A percentile compares a stretch with the other conserved stretches of the same genome.
Conservation (phyloP, 1,140 invertebrate species). For the Hylaeus volcanicus region DNA sequence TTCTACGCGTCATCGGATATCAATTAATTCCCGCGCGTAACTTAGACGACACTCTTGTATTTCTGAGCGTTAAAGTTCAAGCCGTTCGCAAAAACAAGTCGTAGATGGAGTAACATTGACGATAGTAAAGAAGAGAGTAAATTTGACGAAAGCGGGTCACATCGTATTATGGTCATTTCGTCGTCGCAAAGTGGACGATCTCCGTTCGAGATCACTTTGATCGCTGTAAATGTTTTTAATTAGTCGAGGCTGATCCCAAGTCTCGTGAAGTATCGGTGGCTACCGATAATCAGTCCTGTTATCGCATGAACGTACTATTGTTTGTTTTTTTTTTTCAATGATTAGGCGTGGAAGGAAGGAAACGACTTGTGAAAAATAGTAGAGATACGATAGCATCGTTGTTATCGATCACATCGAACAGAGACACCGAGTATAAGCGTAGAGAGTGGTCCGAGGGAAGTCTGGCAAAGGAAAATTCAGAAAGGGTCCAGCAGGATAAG, state of each 20-base stretch:
- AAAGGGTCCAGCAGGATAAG: too few species aligned
- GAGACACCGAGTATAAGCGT: background rate
- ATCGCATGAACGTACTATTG: too few species aligned
- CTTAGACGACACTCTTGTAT: background rate
- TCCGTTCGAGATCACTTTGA: background rate
- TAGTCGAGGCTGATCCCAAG: background rate
- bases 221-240: background rate
- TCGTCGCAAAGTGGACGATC: background rate
- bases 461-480: too few species aligned
- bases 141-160: background rate
- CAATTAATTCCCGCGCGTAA: too few species aligned
- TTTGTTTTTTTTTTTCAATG: background rate
- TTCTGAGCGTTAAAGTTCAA: background rate
- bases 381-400: background rate
- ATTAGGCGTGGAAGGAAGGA: background rate
- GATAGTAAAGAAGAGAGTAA: background rate
- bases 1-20: constrained; percentile 62
- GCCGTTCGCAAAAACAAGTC: background rate
- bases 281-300: background rate
- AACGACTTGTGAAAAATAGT: background rate
- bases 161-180: background rate
- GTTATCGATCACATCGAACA: constrained; percentile 10
- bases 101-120: constrained; percentile 9
- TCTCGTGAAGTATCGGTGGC: background rate
- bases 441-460: background rate